Evolutionary conservation across 1,140 invertebrate species (phyloP), one percentile per base, ranked within the genome.

Genomic region (Aplysia californica): DNA sequence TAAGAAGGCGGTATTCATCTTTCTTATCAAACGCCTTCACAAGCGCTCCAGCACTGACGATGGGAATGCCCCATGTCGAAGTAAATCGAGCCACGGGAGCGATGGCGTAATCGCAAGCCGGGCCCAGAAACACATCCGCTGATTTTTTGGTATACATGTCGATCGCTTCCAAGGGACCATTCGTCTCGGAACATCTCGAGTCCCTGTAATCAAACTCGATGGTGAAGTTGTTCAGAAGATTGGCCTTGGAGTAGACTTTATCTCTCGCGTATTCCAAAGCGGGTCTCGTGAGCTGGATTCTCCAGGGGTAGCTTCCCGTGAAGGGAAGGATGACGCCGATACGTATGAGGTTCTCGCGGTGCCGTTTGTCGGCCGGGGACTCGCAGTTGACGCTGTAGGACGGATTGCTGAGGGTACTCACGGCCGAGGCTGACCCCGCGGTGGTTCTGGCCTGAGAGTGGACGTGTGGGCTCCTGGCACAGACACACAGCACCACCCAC

Each of bases 61-160:
- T 93, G 0, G 97, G 97, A 33, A 97, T 95, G 18, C 44, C 59
- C 96, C 96, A 98, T 20, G 92, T 92, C 10, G 93, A 93, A 0
- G 95, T 93, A 86, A 97, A 97, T 31, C 96, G 91, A 0, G 95
- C 94, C 2, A 98, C 94, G 0, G 96, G 96, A 0, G 96, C 96
- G 67, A 97, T 92, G 1, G 96, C 96, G 88, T 97, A 98, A 81
- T 96, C 95, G 89, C 96, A 98, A 1, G 96, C 93, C 0, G 97
- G 95, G 0, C 96, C 97, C 82, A 98, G 92, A 85, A 97, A 96
- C 0, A 95, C 96, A 90, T 97, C 95, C 0, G 83, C 86, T 6
- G 79, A 70, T 44, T 81, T 76, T 29, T 83, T 56, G 1, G 87
- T 64, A 58, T 84, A 85, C 18, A 88, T 80, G 64, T 88, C 84